phyloP scores from a whole-genome alignment of 1,140 invertebrate species.

The Oryzaephilus surinamensis region DNA sequence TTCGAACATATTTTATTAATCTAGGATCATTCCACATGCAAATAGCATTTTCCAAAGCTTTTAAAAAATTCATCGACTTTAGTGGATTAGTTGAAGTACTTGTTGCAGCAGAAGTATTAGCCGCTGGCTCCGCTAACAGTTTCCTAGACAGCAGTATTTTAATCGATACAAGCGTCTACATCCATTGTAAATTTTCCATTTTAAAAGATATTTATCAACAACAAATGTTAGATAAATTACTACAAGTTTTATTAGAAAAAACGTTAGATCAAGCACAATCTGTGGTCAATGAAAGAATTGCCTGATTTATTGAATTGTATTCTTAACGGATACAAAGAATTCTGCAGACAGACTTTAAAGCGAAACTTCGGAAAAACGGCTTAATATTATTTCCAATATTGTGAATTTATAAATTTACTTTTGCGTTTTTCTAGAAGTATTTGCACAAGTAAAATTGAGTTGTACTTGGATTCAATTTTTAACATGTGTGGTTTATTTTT shows the following conservation, averaged over 20 bases:
- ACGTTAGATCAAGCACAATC: constrained; percentile 2
- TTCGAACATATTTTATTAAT: constrained; percentile 31
- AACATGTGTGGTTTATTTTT: constrained; percentile 27
- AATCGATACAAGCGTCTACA: constrained; percentile 37
- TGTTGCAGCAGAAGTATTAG: constrained; percentile 26
- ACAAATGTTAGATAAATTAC: constrained; percentile 12
- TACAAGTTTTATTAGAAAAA: constrained; percentile 4
- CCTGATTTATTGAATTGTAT: constrained; percentile 8
- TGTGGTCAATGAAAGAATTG: constrained; percentile 11
- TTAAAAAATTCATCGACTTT: constrained; percentile 30
- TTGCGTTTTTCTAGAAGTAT: constrained; percentile 21
- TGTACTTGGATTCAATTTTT: constrained; percentile 21
- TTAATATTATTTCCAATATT: constrained; percentile 19
- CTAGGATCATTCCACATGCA: constrained; percentile 32
- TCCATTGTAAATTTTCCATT: constrained; percentile 26
- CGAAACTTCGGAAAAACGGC: constrained; percentile 20
- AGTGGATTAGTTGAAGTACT: constrained; percentile 29
- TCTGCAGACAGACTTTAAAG: constrained; percentile 11
- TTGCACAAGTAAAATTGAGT: constrained; percentile 20
- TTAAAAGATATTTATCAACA: constrained; percentile 24
- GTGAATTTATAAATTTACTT: constrained; percentile 15
- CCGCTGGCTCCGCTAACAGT: constrained; percentile 30
- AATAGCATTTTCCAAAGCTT: constrained; percentile 33
- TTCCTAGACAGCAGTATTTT: constrained; percentile 35
- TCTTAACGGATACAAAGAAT: constrained; percentile 13